Percentiles rank a stretch among this genome's conserved stretches.
Conservation (phyloP, 2,888 invertebrate genomes). For the Clusia tigrina region DNA sequence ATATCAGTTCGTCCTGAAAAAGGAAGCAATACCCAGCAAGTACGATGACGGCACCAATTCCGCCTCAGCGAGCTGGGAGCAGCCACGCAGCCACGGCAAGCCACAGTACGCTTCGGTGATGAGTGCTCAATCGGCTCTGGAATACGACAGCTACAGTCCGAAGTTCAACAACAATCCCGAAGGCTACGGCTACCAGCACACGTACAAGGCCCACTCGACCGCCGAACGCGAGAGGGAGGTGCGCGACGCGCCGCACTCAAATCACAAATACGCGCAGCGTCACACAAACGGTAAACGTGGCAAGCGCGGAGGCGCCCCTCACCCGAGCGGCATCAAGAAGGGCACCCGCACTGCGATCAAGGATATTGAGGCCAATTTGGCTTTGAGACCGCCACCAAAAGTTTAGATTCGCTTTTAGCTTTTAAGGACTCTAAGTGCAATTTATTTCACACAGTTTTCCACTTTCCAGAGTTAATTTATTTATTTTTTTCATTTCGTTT, state of each 20-base stretch:
- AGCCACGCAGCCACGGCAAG: slow-evolving; percentile 36
- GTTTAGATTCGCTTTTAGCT: slow-evolving; percentile 13
- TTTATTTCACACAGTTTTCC: no score
- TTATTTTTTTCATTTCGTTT: no score
- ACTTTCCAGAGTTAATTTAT: no score
- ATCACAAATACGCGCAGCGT: slow-evolving; percentile 39
- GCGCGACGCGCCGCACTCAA: slow-evolving; percentile 15
- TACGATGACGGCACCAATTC: slow-evolving; percentile 46
- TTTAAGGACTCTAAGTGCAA: no score
- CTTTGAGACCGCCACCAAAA: slow-evolving; percentile 62
- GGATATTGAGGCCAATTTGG: slow-evolving; percentile 58
- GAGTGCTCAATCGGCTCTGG: slow-evolving; percentile 37
- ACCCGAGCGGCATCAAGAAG: slow-evolving; percentile 38
- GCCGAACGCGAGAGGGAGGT: slow-evolving; percentile 12
- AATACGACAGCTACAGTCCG: slow-evolving; percentile 61
- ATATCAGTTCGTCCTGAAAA: slow-evolving; percentile 57
- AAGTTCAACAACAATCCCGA: slow-evolving; percentile 64
- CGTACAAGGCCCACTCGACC: slow-evolving; percentile 45
- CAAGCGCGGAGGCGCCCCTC: slow-evolving; percentile 52
- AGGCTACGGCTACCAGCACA: slow-evolving; percentile 62
- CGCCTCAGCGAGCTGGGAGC: slow-evolving; percentile 44
- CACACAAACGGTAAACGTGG: slow-evolving; percentile 51
- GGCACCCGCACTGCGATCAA: slow-evolving; percentile 36
- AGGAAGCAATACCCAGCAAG: slow-evolving; percentile 49
- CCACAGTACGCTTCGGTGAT: not conserved